Conservation (phyloP, 1,140 invertebrate genomes). For the Delia radicum region DNA sequence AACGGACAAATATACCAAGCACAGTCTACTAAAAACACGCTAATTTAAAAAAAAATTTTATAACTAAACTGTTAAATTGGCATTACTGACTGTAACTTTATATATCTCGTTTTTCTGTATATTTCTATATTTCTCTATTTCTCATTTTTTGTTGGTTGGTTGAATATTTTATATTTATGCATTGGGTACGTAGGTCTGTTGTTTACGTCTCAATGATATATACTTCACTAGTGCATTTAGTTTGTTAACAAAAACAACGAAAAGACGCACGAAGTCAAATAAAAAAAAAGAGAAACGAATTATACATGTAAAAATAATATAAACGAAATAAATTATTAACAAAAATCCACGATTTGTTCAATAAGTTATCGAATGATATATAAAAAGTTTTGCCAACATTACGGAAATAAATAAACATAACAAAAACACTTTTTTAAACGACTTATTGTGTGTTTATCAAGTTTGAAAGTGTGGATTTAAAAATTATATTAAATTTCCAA, state of each 20-base stretch:
- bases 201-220: neutral
- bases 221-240: slow-evolving; percentile 1
- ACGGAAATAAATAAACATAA: neutral
- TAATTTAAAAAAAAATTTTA: too few relatives aligned
- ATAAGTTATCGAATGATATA: neutral
- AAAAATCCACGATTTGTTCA: neutral
- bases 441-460: neutral
- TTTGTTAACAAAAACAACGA: neutral
- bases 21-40: too few relatives aligned
- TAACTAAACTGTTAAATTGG: too few relatives aligned
- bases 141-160: too few relatives aligned
- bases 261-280: neutral
- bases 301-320: neutral
- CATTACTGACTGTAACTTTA: too few relatives aligned
- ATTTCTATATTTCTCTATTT: too few relatives aligned
- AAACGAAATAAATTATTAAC: neutral
- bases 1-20: too few relatives aligned
- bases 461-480: neutral
- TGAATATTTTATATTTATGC: too few relatives aligned
- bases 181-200: too few relatives aligned
- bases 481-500: neutral
- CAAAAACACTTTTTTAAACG: neutral
- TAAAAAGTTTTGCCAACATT: neutral
- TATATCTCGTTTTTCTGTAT: too few relatives aligned
- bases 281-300: neutral